phyloP scores from a whole-genome alignment of 2,888 invertebrate genomes.

The Phaedon cochleariae region DNA sequence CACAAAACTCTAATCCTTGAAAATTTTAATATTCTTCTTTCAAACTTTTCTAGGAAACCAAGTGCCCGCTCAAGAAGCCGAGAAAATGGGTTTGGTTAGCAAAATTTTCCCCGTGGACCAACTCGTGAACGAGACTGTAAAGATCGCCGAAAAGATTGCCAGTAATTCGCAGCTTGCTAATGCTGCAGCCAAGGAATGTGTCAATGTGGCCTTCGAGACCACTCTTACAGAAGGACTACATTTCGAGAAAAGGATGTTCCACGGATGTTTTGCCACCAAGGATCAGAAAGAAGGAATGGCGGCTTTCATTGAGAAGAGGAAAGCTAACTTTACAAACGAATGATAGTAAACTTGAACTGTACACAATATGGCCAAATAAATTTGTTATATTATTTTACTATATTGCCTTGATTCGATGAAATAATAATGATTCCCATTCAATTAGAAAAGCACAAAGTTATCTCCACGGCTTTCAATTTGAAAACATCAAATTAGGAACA shows the following conservation, averaged over 20 bases:
- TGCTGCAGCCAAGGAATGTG: constrained; percentile 88
- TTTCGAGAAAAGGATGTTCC: constrained; percentile 91
- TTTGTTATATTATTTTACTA: not conserved
- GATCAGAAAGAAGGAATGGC: constrained; percentile 98
- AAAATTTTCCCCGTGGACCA: constrained; percentile 90
- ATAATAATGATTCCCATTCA: too few species aligned
- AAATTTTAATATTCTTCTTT: too few species aligned
- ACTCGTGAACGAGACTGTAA: constrained; percentile 88
- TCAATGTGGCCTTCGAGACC: constrained; percentile 90
- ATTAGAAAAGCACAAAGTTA: too few species aligned
- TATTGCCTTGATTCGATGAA: not conserved
- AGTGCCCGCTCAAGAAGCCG: constrained; percentile 90
- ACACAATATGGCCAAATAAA: constrained; percentile 9
- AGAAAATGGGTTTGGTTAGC: constrained; percentile 89
- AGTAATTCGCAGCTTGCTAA: constrained; percentile 87
- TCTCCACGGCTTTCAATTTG: too few species aligned
- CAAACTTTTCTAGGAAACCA: constrained; percentile 71
- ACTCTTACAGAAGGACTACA: constrained; percentile 87
- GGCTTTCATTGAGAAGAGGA: constrained; percentile 94
- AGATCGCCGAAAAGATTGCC: constrained; percentile 93
- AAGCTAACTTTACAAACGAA: constrained; percentile 85
- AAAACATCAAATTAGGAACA: too few species aligned
- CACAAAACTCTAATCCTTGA: too few species aligned
- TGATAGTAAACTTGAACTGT: constrained; percentile 57
- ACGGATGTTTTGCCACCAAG: constrained; percentile 93